These are phyloP conservation scores for Scytalopus superciliaris DNA, from an alignment of 2,113 vertebrate species.

Conservation along the genomic window DNA sequence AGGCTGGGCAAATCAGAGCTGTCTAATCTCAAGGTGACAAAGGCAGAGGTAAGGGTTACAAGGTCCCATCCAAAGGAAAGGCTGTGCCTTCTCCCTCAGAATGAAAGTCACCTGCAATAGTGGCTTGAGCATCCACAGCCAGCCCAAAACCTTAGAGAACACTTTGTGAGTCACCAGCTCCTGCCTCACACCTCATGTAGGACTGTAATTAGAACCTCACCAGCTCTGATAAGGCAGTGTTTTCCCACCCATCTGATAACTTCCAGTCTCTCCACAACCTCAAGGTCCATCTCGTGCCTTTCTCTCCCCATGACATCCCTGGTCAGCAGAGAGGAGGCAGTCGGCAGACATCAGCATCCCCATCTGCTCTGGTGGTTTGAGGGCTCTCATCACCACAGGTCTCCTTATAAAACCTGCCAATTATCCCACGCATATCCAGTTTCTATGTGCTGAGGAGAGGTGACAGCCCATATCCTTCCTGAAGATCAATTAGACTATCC, in stretches of 20 bases:
- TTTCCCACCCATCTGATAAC: neutral
- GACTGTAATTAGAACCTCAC: neutral
- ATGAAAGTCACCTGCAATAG: neutral
- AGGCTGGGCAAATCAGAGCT: neutral
- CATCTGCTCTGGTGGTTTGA: slow-evolving; percentile 4
- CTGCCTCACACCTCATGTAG: neutral
- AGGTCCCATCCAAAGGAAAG: neutral
- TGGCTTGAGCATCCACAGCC: neutral
- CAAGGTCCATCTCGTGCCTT: neutral
- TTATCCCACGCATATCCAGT: neutral
- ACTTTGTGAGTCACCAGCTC: slow-evolving; percentile 25
- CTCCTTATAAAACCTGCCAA: slow-evolving; percentile 6
- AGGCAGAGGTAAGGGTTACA: neutral
- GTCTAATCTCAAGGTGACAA: neutral
- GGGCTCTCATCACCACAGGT: neutral
- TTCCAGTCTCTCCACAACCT: neutral
- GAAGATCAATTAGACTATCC: neutral
- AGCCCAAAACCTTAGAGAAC: slow-evolving; percentile 1
- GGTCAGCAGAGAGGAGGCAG: neutral
- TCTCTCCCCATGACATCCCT: neutral
- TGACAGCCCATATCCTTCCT: neutral
- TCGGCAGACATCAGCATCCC: neutral
- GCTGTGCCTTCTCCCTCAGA: accelerated
- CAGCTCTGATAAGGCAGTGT: neutral
- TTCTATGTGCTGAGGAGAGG: neutral